These are phyloP conservation scores for Chlorops oryzae DNA, from an alignment of 1,140 invertebrate genomes.

Conservation along the genomic window DNA sequence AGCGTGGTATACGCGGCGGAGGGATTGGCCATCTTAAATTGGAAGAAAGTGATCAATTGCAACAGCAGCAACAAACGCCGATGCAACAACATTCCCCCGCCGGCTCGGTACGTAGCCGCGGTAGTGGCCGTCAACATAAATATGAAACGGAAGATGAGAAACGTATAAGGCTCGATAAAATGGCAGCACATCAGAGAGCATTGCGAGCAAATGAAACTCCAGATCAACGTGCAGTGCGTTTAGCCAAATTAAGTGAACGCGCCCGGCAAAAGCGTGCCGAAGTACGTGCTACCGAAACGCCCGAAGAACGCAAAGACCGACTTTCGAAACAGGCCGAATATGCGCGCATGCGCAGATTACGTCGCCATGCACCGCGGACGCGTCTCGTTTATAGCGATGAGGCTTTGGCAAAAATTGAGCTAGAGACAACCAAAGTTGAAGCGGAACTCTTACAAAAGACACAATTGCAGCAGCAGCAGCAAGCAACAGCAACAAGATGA, in stretches of 20 bases:
- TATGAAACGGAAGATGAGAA: constrained; percentile 45
- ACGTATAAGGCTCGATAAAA: constrained; percentile 40
- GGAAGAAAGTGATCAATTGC: not conserved
- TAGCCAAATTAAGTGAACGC: constrained; percentile 44
- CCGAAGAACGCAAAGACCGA: constrained; percentile 37
- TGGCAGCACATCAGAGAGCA: constrained; percentile 44
- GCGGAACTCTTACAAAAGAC: constrained; percentile 31
- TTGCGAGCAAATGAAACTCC: constrained; percentile 52
- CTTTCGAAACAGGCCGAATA: constrained; percentile 44
- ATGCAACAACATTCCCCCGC: constrained; percentile 8
- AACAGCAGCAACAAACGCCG: not conserved
- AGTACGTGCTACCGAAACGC: constrained; percentile 38
- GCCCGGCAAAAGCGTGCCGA: constrained; percentile 42
- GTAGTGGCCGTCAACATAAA: constrained; percentile 26
- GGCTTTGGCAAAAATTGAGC: constrained; percentile 21
- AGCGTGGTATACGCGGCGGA: constrained; percentile 21
- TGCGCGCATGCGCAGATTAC: constrained; percentile 38
- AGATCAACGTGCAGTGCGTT: constrained; percentile 49
- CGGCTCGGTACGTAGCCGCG: constrained; percentile 3
- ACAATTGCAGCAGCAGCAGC: constrained; percentile 28
- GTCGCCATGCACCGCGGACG: constrained; percentile 33
- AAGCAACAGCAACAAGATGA: constrained; percentile 26
- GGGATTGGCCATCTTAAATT: too few species aligned
- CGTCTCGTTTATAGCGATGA: constrained; percentile 26
- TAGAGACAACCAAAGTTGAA: too few species aligned